Percentiles rank a stretch among this genome's conserved stretches.
Evolutionary conservation across 2,113 vertebrate genomes (phyloP).

Genomic region (Seriola rivoliana): DNA sequence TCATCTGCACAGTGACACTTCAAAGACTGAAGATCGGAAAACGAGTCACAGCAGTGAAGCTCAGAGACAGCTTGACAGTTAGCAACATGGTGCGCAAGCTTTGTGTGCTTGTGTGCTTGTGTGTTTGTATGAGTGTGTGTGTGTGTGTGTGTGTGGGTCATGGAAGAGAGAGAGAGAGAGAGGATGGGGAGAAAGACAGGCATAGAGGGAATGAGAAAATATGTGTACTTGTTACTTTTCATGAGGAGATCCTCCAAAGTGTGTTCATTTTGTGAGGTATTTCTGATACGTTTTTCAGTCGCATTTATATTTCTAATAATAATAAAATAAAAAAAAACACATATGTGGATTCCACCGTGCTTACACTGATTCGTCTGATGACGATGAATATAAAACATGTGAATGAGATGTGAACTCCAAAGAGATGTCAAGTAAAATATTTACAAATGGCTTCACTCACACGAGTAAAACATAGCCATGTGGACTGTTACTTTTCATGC

Average conservation of each 20-base stretch:
- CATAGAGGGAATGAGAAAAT: neutral
- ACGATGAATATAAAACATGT: conserved; percentile 4
- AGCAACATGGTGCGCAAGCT: conserved; percentile 39
- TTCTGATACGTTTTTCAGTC: neutral
- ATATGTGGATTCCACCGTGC: neutral
- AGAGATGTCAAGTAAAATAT: conserved; percentile 22
- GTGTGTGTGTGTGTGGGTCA: conserved; percentile 20
- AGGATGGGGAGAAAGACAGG: neutral
- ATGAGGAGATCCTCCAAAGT: conserved; percentile 24
- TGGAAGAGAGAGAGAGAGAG: neutral
- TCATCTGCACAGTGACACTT: conserved; percentile 68
- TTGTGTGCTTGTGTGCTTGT: conserved; percentile 26
- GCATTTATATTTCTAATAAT: neutral
- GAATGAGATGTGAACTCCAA: conserved; percentile 2
- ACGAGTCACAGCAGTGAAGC: conserved; percentile 48
- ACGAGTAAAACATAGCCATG: conserved; percentile 21
- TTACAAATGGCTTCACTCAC: conserved; percentile 40
- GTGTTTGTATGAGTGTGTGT: conserved; percentile 13
- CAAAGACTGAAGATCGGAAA: conserved; percentile 64
- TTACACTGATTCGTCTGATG: neutral
- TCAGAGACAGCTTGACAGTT: conserved; percentile 64
- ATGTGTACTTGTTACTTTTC: conserved; percentile 17
- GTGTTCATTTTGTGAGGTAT: neutral
- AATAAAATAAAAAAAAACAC: neutral
- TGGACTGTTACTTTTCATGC: conserved; percentile 19